These are phyloP conservation scores for Rhogogaster chlorosoma DNA, from an alignment of 2,888 invertebrate species.

Conservation along the genomic window DNA sequence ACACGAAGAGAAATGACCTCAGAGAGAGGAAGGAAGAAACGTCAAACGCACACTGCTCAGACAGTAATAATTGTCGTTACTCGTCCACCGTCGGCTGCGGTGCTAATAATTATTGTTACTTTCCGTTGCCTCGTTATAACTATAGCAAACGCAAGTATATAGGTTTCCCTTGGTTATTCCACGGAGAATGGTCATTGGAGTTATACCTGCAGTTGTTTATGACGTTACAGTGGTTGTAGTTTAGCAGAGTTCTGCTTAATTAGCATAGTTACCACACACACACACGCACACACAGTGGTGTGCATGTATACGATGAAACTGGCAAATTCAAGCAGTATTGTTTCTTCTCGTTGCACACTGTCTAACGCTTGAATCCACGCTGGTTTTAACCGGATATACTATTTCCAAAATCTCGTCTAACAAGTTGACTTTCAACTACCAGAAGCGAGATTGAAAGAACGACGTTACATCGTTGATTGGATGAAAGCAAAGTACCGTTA, in stretches of 20 bases:
- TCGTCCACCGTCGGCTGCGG: neutral
- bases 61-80: constrained; percentile 1
- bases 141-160: constrained; percentile 24
- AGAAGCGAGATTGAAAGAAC: neutral
- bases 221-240: constrained; percentile 33
- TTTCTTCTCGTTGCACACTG: constrained; percentile 4
- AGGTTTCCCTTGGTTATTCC: neutral
- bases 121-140: constrained; percentile 22
- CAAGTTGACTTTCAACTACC: neutral
- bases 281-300: neutral
- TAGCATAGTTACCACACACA: constrained; percentile 54
- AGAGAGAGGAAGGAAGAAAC: neutral
- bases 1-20: neutral
- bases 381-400: neutral
- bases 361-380: neutral
- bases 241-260: constrained; percentile 54
- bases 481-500: neutral
- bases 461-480: neutral
- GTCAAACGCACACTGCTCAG: neutral
- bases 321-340: constrained; percentile 11
- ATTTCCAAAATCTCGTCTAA: neutral
- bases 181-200: constrained; percentile 31
- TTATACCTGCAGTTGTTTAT: constrained; percentile 37
- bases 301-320: neutral
- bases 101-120: constrained; percentile 26